phyloP scores from a whole-genome alignment of 2,113 vertebrate species.

The Rostratula benghalensis region DNA sequence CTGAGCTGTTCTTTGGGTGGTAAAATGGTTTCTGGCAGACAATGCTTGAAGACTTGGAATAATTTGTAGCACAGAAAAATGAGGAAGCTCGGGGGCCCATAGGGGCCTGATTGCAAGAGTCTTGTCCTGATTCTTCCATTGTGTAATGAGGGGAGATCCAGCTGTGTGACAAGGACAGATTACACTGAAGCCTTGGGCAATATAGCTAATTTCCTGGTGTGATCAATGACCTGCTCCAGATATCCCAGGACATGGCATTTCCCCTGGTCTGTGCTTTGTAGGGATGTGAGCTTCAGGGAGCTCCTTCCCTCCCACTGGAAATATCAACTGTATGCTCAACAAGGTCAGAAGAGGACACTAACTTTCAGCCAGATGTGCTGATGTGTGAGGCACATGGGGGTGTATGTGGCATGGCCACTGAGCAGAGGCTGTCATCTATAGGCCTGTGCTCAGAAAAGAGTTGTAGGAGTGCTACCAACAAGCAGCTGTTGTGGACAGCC shows the following conservation, averaged over 20 bases:
- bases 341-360: background rate
- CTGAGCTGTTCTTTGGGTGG: background rate
- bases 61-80: background rate
- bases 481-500: background rate
- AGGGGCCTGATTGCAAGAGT: background rate
- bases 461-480: background rate
- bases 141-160: background rate
- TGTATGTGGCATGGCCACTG: background rate
- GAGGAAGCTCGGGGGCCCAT: background rate
- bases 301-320: background rate
- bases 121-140: background rate
- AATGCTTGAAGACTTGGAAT: background rate
- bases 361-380: background rate
- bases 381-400: background rate
- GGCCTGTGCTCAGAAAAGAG: background rate
- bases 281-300: background rate
- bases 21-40: background rate
- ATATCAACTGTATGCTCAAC: background rate
- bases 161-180: background rate
- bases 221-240: background rate
- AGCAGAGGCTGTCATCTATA: background rate
- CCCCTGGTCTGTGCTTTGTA: background rate
- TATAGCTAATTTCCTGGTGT: background rate
- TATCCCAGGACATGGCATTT: background rate
- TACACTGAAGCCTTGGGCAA: background rate